Base-by-base conservation (phyloP, 1,140 invertebrate species). In the Zeugodacus cucurbitae region DNA sequence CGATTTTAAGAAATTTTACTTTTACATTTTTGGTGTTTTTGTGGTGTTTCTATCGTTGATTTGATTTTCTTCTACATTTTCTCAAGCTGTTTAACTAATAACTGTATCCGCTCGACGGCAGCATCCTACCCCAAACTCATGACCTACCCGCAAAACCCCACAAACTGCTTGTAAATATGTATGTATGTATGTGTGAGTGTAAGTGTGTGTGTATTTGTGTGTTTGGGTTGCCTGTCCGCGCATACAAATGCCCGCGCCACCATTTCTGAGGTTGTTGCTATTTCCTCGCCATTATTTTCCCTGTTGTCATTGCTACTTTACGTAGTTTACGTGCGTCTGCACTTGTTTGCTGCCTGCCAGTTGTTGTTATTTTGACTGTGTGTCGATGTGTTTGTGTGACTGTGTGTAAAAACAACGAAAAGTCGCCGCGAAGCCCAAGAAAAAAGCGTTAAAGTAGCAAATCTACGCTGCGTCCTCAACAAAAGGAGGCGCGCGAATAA, bases 211-310 rank as follows among this genome's bases (percentile, higher is more conserved):
- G 48, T 48, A 2, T 48, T 1, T 14, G 48, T 48, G 44, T 14
- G 44, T 48, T 11, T 48, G 44, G 11, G 48, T 54, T 20, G 14
- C 48, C 48, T 54, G 17, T 54, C 48, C 48, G 48, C 62, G 59
- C n/a, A 32, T 67, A 32, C 29, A 67, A 74, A 37, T 74, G 34
- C 34, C 41, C 20, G 20, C 14, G 20, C 14, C 67, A 74, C 67
- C 67, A 41, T 74, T 74, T 74, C 41, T 74, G 32, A 74, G 34
- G 67, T 74, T 74, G 67, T 74, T 74, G 67, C 20, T 74, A 74
- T 32, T 74, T 37, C 34, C 20, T 74, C 34, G 67, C 22, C 67
- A 74, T 74, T 41, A 74, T 41, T 74, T 74, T 74, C 41, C 34
- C 67, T 20, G 67, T 67, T 74, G 34, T 74, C 67, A 37, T 74